Conservation (phyloP, 2,113 vertebrate genomes). For the Phalacrocorax pelagicus region DNA sequence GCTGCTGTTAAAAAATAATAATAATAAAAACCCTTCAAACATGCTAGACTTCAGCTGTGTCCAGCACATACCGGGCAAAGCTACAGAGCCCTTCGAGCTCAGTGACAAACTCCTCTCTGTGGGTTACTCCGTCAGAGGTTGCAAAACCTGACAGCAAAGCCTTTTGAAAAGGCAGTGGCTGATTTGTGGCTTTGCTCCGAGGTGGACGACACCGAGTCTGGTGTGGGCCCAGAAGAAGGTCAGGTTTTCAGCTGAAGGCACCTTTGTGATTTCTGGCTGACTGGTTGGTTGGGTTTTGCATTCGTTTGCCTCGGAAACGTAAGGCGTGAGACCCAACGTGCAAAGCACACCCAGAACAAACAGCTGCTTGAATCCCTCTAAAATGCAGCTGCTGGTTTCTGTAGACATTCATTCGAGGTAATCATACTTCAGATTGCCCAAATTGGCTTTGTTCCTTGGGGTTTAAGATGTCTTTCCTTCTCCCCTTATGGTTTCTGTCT, state of each 20-base stretch:
- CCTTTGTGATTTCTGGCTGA: not conserved
- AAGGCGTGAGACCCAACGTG: not conserved
- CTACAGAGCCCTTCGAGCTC: not conserved
- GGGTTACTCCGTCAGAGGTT: not conserved
- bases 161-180: accelerated
- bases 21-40: not conserved
- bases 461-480: not conserved
- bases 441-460: not conserved
- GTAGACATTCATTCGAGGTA: not conserved
- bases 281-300: not conserved
- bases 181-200: not conserved
- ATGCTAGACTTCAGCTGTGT: not conserved
- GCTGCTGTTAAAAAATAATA: not conserved
- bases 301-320: not conserved
- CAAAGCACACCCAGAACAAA: not conserved
- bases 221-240: not conserved
- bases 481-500: not conserved
- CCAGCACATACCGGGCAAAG: not conserved
- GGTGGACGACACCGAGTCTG: not conserved
- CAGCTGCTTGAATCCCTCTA: not conserved
- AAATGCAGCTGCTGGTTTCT: not conserved
- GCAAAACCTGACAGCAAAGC: not conserved
- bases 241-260: not conserved
- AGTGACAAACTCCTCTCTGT: not conserved
- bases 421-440: too few species aligned